Evolutionary conservation across 2,113 vertebrate species (phyloP).

Genomic region (Burhinus oedicnemus): DNA sequence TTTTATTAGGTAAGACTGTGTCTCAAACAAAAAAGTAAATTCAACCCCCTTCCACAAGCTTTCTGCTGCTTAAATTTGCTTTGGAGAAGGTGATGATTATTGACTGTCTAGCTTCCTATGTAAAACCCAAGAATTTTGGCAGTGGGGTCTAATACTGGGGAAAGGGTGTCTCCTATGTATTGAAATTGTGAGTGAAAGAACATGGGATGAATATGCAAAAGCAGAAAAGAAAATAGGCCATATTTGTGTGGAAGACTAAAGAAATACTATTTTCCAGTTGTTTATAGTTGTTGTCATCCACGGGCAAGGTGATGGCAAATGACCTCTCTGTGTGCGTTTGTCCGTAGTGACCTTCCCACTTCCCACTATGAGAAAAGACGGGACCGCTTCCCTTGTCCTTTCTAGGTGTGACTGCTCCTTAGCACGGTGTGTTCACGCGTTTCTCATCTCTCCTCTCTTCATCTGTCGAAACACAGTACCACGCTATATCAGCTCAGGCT

Average conservation of each 20-base stretch:
- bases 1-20: neutral
- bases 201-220: neutral
- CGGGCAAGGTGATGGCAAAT: neutral
- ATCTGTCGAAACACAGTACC: neutral
- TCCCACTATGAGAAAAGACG: neutral
- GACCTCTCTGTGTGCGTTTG: neutral
- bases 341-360: neutral
- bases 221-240: neutral
- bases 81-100: neutral
- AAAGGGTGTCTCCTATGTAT: neutral
- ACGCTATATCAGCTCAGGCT: neutral
- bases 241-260: neutral
- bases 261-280: neutral
- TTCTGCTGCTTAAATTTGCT: neutral
- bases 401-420: neutral
- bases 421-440: neutral
- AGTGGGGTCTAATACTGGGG: neutral
- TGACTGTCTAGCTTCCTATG: neutral
- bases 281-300: neutral
- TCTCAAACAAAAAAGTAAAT: neutral
- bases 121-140: neutral
- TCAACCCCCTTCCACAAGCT: neutral
- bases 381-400: neutral
- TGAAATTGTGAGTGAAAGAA: neutral
- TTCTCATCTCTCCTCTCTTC: neutral